Percentiles rank a stretch among this genome's conserved stretches.
Conservation (phyloP, 1,140 invertebrate species). For the Camponotus pennsylvanicus region DNA sequence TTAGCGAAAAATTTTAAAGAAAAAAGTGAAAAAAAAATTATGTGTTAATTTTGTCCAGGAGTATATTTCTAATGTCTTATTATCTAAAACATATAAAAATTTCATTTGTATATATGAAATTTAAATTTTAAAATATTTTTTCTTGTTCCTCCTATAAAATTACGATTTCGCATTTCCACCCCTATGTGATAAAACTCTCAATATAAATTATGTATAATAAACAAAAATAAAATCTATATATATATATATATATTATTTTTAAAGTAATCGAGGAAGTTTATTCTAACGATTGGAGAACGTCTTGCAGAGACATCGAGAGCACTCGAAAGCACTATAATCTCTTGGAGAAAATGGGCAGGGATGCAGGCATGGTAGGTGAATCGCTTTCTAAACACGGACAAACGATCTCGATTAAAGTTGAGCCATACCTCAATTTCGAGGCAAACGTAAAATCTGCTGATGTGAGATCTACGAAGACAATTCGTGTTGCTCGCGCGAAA, state of each 20-base stretch:
- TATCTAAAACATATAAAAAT: too few species aligned
- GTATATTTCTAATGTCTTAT: background rate
- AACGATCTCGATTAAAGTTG: slow-evolving; percentile 43
- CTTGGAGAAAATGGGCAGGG: slow-evolving; percentile 57
- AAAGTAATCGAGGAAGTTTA: background rate
- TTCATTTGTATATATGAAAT: too few species aligned
- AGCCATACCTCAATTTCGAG: slow-evolving; percentile 2
- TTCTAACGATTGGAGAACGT: background rate
- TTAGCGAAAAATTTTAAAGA: too few species aligned
- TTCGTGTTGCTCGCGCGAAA: background rate
- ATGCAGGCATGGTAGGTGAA: slow-evolving; percentile 38
- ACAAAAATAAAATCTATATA: too few species aligned
- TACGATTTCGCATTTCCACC: too few species aligned
- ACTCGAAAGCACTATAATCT: slow-evolving; percentile 43
- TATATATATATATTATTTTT: too few species aligned
- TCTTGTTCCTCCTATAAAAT: too few species aligned
- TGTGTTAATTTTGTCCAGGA: too few species aligned
- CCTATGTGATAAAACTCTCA: too few species aligned
- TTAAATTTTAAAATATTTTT: too few species aligned
- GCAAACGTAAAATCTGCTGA: slow-evolving; percentile 19
- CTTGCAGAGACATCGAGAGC: slow-evolving; percentile 20
- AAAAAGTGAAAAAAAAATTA: too few species aligned
- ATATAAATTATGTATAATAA: too few species aligned
- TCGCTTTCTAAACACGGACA: slow-evolving; percentile 72
- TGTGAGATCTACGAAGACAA: background rate